Evolutionary conservation across 2,113 vertebrate species (phyloP).

Genomic region (Mohoua ochrocephala): DNA sequence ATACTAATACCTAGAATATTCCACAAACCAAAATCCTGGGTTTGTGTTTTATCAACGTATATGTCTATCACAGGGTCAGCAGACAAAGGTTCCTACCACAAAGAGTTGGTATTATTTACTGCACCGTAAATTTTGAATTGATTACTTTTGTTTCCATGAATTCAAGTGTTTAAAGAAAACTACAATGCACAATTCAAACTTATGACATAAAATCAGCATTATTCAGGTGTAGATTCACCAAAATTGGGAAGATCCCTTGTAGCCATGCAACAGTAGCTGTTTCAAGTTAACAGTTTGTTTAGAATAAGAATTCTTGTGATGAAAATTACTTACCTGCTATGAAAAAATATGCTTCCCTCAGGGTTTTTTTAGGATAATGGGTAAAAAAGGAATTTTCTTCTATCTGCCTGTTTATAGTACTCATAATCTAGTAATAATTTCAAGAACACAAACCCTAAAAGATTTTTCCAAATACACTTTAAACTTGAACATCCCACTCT

Average conservation of each 20-base stretch:
- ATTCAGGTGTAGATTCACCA: background rate
- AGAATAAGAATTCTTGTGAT: background rate
- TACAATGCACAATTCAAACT: background rate
- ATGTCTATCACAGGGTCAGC: background rate
- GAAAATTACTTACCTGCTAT: background rate
- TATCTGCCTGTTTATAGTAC: background rate
- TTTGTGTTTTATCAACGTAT: background rate
- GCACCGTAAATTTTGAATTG: background rate
- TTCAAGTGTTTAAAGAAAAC: background rate
- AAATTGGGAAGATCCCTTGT: background rate
- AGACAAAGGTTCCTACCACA: background rate
- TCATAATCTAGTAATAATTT: background rate
- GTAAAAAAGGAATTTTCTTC: background rate
- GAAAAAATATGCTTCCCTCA: background rate
- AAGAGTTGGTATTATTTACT: background rate
- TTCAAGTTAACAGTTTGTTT: background rate
- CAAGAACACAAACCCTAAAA: background rate
- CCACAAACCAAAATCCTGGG: background rate
- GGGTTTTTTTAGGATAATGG: background rate
- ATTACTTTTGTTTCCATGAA: background rate
- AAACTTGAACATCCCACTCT: background rate
- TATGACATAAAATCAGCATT: background rate
- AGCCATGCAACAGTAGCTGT: background rate
- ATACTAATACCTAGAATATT: background rate
- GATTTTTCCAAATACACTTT: background rate